Evolutionary conservation across 2,888 invertebrate species (phyloP), one percentile per base, ranked within the genome.

Genomic region (Pyrochroa serraticornis): DNA sequence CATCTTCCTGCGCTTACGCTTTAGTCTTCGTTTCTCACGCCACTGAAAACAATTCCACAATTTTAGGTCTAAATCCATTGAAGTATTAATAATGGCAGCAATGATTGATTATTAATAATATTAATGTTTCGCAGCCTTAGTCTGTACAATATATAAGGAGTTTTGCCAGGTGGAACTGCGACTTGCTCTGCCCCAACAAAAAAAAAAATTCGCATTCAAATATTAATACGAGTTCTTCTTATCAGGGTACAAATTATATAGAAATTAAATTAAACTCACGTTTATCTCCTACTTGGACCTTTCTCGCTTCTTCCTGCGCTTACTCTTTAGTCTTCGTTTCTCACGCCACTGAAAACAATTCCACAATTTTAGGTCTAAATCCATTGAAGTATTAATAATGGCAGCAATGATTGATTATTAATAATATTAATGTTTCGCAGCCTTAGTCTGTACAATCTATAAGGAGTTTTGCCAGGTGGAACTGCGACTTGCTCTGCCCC

Each of bases 261-360:
- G 33, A 45, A 36, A 32, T 10, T 32, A 30, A 12, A 13, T 3
- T 30, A n/a, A 14, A 37, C 8, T 3, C 44, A 10, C 14, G 10
- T 30, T 10, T 35, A 44, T n/a, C 22, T 9, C 81, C 84, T 92
- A 92, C 85, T 95, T 94, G 80, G 94, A 96, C 87, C 95, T 93
- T 82, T 95, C 95, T 90, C 95, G 93, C 95, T 95, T 95, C 95
- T 96, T 96, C 91, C 96, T 95, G 88, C 96, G 93, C 84, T 96
- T 96, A 79, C 95, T 92, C 89, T 96, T 96, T 87, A 96, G 89
- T 91, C 95, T 94, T 80, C 95, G 93, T 93, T 96, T 96, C 90
- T 95, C 95, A 84, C 95, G 91, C 95, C 95, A 96, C 95, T 95
- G 82, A 46, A 52, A 8, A 37, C 22, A 38, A 50, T 53, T 48